Evolutionary conservation across 2,888 invertebrate species (phyloP).

Genomic region (Allolobophora icterica): DNA sequence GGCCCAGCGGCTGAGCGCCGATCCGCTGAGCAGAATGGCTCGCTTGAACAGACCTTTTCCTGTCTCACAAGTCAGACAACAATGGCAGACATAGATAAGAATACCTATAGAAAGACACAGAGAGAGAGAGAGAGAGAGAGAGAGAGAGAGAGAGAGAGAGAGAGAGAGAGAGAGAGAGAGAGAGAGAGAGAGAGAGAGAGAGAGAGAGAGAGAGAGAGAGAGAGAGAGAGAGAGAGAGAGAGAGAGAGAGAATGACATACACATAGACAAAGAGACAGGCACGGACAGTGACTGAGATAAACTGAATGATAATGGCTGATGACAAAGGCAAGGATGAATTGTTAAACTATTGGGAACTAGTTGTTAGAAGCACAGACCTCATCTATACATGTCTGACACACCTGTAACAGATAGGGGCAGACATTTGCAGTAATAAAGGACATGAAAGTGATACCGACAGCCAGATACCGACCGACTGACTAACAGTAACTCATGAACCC

Average conservation of each 20-base stretch:
- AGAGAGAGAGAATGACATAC: neutral
- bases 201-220: neutral
- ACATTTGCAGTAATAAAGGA: no score
- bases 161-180: neutral
- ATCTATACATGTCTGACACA: neutral
- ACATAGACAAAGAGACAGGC: neutral
- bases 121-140: neutral
- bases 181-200: neutral
- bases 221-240: neutral
- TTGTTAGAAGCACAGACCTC: no score
- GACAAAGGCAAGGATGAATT: neutral
- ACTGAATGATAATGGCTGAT: neutral
- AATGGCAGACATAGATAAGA: neutral
- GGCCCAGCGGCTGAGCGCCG: conserved; percentile 66
- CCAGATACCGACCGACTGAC: no score
- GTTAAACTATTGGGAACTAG: no score
- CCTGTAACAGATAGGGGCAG: neutral
- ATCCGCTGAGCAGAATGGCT: conserved; percentile 90
- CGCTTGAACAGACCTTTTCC: conserved; percentile 70
- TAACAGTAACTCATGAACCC: no score
- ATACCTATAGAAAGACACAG: neutral
- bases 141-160: neutral
- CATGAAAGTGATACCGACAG: no score
- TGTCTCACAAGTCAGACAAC: conserved; percentile 43
- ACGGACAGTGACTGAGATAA: neutral